phyloP scores from a whole-genome alignment of 2,113 vertebrate genomes.

The Chlamydotis undulata region DNA sequence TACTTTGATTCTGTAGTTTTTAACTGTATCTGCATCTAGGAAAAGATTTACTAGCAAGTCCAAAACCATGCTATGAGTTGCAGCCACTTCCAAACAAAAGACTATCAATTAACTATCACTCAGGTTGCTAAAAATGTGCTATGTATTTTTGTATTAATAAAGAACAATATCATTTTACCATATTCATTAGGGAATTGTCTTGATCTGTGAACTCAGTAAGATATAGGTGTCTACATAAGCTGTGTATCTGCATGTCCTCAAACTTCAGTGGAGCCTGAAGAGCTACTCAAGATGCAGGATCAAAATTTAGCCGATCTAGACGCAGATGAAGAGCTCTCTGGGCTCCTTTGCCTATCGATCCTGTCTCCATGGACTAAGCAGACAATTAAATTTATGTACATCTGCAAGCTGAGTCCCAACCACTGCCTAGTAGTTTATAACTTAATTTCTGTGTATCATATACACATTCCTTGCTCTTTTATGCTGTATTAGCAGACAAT shows the following conservation, averaged over 20 bases:
- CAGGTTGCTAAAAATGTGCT: background rate
- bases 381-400: background rate
- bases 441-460: background rate
- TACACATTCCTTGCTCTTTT: background rate
- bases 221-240: background rate
- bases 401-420: background rate
- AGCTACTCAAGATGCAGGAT: background rate
- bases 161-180: background rate
- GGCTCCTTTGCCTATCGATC: background rate
- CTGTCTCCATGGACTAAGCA: background rate
- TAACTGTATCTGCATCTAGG: background rate
- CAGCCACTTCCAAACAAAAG: background rate
- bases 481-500: background rate
- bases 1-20: background rate
- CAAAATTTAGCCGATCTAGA: background rate
- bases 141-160: background rate
- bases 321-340: background rate
- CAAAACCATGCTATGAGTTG: background rate
- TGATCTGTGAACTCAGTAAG: background rate
- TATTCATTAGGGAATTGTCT: background rate
- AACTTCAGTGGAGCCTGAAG: background rate
- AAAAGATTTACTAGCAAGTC: background rate
- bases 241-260: background rate
- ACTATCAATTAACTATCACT: background rate
- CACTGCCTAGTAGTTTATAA: background rate